phyloP scores from a whole-genome alignment of 2,113 vertebrate species.

The Odocoileus hemionus region DNA sequence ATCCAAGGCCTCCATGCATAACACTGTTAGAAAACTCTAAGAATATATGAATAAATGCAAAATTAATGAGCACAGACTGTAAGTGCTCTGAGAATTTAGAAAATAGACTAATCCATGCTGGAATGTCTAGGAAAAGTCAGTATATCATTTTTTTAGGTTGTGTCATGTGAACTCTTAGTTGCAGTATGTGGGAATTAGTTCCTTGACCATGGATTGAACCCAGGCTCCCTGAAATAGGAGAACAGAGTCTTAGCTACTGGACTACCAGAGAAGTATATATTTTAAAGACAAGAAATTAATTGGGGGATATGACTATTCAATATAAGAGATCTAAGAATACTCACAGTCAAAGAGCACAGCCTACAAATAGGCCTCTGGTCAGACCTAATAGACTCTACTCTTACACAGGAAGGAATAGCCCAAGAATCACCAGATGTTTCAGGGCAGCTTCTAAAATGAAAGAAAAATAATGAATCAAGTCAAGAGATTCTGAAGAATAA shows the following conservation, averaged over 20 bases:
- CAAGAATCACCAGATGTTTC: background rate
- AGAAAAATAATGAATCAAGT: background rate
- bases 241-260: background rate
- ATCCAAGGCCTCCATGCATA: background rate
- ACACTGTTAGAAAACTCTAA: background rate
- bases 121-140: background rate
- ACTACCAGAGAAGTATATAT: background rate
- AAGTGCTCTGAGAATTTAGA: background rate
- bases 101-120: background rate
- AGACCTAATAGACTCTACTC: background rate
- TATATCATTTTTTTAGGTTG: background rate
- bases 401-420: background rate
- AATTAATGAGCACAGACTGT: background rate
- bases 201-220: background rate
- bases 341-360: background rate
- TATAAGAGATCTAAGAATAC: background rate
- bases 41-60: background rate
- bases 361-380: background rate
- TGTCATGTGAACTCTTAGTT: background rate
- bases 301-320: background rate
- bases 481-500: background rate
- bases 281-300: background rate
- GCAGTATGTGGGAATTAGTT: background rate
- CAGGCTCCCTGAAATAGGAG: background rate
- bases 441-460: background rate